phyloP scores from a whole-genome alignment of 1,140 invertebrate species.

The Drosophila nigrodunni region DNA sequence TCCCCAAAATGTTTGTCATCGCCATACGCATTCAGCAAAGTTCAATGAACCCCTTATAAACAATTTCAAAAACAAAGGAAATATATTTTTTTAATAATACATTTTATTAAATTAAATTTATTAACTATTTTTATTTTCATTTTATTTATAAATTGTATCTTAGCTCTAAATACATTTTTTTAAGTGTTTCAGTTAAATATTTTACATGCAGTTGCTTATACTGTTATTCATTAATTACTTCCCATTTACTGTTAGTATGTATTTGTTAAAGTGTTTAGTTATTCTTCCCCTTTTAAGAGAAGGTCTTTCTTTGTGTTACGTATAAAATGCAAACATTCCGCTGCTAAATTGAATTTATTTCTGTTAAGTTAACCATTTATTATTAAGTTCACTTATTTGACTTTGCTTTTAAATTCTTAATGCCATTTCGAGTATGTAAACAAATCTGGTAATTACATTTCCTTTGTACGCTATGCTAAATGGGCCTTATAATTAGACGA shows the following conservation, averaged over 20 bases:
- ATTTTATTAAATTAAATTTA: slow-evolving; percentile 80
- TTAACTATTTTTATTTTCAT: slow-evolving; percentile 46
- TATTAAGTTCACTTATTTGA: slow-evolving; percentile 66
- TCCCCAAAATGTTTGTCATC: slow-evolving; percentile 41
- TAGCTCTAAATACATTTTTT: slow-evolving; percentile 61
- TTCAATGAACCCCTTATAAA: slow-evolving; percentile 22
- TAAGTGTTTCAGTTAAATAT: slow-evolving; percentile 65
- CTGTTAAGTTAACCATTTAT: slow-evolving; percentile 56
- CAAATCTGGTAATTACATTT: slow-evolving; percentile 66
- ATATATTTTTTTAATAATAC: slow-evolving; percentile 53
- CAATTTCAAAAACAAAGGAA: background rate
- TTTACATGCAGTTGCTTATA: slow-evolving; percentile 79
- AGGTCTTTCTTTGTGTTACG: slow-evolving; percentile 46
- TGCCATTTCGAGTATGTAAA: slow-evolving; percentile 33
- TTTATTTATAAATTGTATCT: slow-evolving; percentile 68
- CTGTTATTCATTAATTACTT: slow-evolving; percentile 47
- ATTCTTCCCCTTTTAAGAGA: slow-evolving; percentile 17
- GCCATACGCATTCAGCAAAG: background rate
- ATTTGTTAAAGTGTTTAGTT: slow-evolving; percentile 29
- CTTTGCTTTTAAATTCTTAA: slow-evolving; percentile 69
- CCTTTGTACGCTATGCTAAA: slow-evolving; percentile 57
- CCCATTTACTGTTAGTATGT: slow-evolving; percentile 56
- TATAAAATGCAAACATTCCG: slow-evolving; percentile 75
- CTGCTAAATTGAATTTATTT: slow-evolving; percentile 76
- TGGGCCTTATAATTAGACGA: slow-evolving; percentile 64